Percentiles rank a stretch among this genome's conserved stretches.
Evolutionary conservation across 2,888 invertebrate species (phyloP).

Genomic region (Zaprionus obscuricornis): DNA sequence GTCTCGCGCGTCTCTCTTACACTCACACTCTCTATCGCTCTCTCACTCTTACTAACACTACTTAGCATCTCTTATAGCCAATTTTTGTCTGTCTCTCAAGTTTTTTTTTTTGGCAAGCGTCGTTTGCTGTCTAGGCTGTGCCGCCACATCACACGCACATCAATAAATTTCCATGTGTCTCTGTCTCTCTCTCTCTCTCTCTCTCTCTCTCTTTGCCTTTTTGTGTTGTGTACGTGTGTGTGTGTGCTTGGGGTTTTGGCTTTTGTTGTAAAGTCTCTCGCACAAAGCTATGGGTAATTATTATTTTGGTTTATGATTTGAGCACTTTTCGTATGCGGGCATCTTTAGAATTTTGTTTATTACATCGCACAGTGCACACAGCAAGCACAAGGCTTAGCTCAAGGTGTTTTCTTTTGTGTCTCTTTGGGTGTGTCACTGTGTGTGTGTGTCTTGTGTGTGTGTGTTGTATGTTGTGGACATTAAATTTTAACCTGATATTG

Average conservation of each 20-base stretch:
- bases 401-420: constrained; percentile 48
- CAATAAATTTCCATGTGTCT: constrained; percentile 70
- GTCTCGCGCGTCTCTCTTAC: neutral
- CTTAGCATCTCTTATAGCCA: constrained; percentile 25
- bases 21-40: constrained; percentile 1
- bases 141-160: constrained; percentile 66
- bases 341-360: constrained; percentile 71
- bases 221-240: constrained; percentile 5
- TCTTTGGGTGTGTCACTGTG: constrained; percentile 10
- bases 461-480: constrained; percentile 1
- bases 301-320: constrained; percentile 77
- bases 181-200: constrained; percentile 10
- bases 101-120: neutral
- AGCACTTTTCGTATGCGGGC: constrained; percentile 57
- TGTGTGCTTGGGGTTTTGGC: constrained; percentile 34
- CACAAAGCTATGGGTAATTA: constrained; percentile 73
- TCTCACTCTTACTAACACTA: no score
- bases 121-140: constrained; percentile 61
- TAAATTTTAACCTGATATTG: no score
- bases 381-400: constrained; percentile 39
- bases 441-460: constrained; percentile 12
- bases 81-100: constrained; percentile 31
- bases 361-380: constrained; percentile 37
- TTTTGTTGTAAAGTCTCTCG: constrained; percentile 60
- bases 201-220: constrained; percentile 2